Base-by-base conservation (phyloP, 2,888 invertebrate genomes). In the Andrena bucephala region DNA sequence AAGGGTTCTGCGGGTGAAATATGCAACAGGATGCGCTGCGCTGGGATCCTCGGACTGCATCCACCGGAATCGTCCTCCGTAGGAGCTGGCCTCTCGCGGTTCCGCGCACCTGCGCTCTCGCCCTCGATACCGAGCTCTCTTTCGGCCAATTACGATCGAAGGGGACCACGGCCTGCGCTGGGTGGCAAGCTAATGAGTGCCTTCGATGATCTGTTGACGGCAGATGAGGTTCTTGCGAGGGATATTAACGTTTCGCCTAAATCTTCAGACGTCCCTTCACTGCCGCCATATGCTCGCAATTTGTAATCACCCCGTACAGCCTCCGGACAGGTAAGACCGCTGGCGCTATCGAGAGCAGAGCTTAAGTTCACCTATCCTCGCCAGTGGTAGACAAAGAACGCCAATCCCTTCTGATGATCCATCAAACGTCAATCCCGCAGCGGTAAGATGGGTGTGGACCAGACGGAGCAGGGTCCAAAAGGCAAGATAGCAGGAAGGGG, bases 1-100 rank as follows among this genome's bases (percentile, higher is more conserved):
- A 89, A 89, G 87, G 88, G 81, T 91, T 91, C 91, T 90, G 87
- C 89, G 89, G 89, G 90, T 90, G 91, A 92, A 91, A 93, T 93
- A 92, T 92, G 91, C 92, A 93, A 91, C 91, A 90, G 91, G 90
- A 90, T 87, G 85, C 87, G 86, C 87, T 7, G 42, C 42, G 42
- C 66, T 86, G 84, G 87, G 87, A 90, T 87, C 72, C 88, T 83
- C 82, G 85, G 85, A 80, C 82, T 80, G 85, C 80, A 83, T 77
- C 73, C 77, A 76, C 76, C 81, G 78, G 84, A 87, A 89, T 90
- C 90, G 88, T 90, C 89, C 85, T 83, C 74, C 67, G 62, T 36
- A 42, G 52, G 31, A 50, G 62, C 62, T 62, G 36, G 31, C 33
- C 33, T 42, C 80, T 50, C 62, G 54, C 77, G 74, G n/a, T 29